Percentiles rank a stretch among this genome's conserved stretches.
phyloP scores from a whole-genome alignment of 2,888 invertebrate genomes.

The Drosophila borealis region DNA sequence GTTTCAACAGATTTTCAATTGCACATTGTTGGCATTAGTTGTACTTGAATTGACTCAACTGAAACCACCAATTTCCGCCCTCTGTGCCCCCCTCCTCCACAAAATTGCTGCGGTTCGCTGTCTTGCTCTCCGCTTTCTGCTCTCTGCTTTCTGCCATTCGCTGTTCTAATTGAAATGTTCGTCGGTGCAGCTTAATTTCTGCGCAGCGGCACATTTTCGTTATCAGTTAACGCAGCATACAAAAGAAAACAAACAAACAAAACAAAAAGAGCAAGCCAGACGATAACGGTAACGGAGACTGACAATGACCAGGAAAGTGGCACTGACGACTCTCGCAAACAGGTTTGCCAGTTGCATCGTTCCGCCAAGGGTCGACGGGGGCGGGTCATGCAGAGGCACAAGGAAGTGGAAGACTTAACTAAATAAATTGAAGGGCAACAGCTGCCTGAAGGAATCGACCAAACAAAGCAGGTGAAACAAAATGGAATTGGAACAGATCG shows the following conservation, averaged over 20 bases:
- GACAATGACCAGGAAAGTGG: neutral
- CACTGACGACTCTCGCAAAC: slow-evolving; percentile 28
- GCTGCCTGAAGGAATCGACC: slow-evolving; percentile 48
- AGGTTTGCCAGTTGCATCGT: slow-evolving; percentile 54
- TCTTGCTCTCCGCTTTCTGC: neutral
- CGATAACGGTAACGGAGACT: slow-evolving; percentile 7
- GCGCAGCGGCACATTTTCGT: slow-evolving; percentile 45
- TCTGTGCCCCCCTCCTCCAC: slow-evolving; percentile 7
- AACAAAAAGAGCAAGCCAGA: slow-evolving; percentile 19
- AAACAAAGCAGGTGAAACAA: slow-evolving; percentile 9
- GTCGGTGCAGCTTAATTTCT: slow-evolving; percentile 63
- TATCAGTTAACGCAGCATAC: slow-evolving; percentile 53
- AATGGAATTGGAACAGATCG: slow-evolving; percentile 3
- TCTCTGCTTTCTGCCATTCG: slow-evolving; percentile 14
- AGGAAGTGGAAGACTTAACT: slow-evolving; percentile 33
- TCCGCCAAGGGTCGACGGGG: slow-evolving; percentile 10
- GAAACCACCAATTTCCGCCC: slow-evolving; percentile 48
- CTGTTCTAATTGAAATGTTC: slow-evolving; percentile 66
- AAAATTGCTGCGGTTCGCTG: slow-evolving; percentile 21
- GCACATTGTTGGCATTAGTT: slow-evolving; percentile 46
- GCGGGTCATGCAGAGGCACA: slow-evolving; percentile 34
- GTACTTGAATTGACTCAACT: slow-evolving; percentile 35
- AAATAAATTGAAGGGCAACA: slow-evolving; percentile 49
- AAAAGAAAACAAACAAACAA: slow-evolving; percentile 37
- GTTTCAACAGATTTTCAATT: slow-evolving; percentile 21